Percentiles rank a stretch among this genome's conserved stretches.
Conservation (phyloP, 1,140 invertebrate species). For the Bombyx mori region DNA sequence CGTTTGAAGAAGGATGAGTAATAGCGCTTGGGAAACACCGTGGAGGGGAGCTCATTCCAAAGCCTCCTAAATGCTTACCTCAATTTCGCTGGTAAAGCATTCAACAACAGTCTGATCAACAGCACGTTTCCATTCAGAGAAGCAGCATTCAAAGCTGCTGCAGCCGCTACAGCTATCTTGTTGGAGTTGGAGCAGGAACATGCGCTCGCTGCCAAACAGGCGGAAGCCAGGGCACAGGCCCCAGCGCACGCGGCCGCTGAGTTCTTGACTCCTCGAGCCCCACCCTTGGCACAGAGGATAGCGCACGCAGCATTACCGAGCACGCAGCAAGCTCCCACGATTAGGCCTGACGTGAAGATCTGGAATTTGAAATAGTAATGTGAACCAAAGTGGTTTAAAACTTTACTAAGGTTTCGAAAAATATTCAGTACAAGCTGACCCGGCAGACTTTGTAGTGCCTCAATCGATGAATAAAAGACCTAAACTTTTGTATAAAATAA, state of each 20-base stretch:
- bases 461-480: no score
- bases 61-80: constrained; percentile 24
- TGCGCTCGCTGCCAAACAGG: constrained; percentile 33
- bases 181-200: constrained; percentile 32
- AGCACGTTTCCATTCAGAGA: constrained; percentile 56
- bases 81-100: constrained; percentile 52
- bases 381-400: no score
- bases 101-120: constrained; percentile 43
- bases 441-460: no score
- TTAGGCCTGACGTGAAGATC: constrained; percentile 52
- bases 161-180: constrained; percentile 41
- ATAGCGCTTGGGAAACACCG: no score
- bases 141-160: constrained; percentile 47
- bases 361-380: constrained; percentile 10
- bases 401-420: no score
- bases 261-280: constrained; percentile 32
- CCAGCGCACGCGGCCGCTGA: constrained; percentile 38
- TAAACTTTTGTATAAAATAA: no score
- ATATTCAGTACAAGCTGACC: no score
- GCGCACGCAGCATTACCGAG: constrained; percentile 50
- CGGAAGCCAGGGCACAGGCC: constrained; percentile 39
- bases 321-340: constrained; percentile 51
- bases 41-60: no score
- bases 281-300: constrained; percentile 32
- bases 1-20: no score